phyloP scores from a whole-genome alignment of 2,797 vertebrate species.

The Gallirallus australis region DNA sequence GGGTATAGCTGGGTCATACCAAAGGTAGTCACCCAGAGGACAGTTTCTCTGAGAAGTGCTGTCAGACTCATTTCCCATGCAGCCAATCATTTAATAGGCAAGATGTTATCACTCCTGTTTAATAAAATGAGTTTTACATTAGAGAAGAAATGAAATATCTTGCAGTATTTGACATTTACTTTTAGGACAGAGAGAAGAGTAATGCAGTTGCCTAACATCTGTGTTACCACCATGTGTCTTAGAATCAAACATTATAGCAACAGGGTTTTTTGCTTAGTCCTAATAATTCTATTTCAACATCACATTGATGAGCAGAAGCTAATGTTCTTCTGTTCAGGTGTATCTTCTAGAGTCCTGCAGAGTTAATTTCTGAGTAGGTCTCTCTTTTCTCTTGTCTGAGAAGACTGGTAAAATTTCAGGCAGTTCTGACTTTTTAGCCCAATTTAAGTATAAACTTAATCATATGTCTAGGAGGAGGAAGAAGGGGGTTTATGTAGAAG shows the following conservation, averaged over 20 bases:
- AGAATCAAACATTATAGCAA: neutral
- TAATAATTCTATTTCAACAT: neutral
- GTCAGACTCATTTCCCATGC: neutral
- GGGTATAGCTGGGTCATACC: neutral
- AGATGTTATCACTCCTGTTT: slow-evolving; percentile 10
- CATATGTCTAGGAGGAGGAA: neutral
- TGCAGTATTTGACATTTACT: slow-evolving; percentile 10
- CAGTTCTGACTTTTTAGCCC: neutral
- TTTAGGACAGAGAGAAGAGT: neutral
- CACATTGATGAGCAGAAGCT: neutral
- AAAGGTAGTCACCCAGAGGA: slow-evolving; percentile 57
- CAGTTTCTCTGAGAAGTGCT: neutral
- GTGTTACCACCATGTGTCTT: neutral
- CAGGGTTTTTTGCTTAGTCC: neutral
- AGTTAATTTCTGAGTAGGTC: neutral
- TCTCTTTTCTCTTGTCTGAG: neutral
- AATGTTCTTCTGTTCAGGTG: neutral
- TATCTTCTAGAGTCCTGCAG: neutral
- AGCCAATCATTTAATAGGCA: slow-evolving; percentile 7
- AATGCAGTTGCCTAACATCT: neutral
- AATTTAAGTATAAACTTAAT: neutral
- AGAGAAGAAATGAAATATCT: neutral
- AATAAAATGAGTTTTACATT: neutral
- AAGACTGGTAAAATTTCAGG: neutral
- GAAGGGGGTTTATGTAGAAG: neutral